Evolutionary conservation across 2,797 vertebrate species (phyloP).

Genomic region (Gallinago nigripennis): DNA sequence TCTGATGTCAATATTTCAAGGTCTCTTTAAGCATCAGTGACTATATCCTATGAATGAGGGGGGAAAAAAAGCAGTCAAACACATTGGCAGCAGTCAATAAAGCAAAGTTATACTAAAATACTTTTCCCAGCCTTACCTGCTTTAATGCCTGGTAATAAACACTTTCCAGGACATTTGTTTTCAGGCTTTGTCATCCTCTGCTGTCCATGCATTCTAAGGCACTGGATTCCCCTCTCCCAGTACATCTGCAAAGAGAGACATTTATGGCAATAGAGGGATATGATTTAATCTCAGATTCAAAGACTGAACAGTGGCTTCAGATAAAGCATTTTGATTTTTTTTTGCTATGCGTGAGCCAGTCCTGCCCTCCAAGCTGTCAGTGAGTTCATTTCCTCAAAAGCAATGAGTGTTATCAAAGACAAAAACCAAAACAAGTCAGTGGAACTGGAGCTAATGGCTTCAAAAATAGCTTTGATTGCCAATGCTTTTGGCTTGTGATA

Average conservation of each 20-base stretch:
- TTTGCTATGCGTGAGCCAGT: not conserved
- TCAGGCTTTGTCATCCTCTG: not conserved
- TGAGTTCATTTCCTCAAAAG: slow-evolving; percentile 30
- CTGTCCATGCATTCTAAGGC: not conserved
- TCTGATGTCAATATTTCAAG: slow-evolving; percentile 18
- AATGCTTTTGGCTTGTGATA: slow-evolving; percentile 43
- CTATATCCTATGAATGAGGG: not conserved
- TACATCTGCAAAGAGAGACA: not conserved
- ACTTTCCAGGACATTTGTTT: slow-evolving; percentile 10
- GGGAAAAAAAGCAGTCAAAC: not conserved
- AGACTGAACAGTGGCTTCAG: not conserved
- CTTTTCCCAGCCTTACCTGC: not conserved
- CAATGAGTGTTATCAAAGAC: slow-evolving; percentile 13
- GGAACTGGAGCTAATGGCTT: slow-evolving; percentile 22
- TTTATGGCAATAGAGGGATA: not conserved
- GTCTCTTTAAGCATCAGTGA: slow-evolving; percentile 10
- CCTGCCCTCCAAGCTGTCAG: slow-evolving; percentile 36
- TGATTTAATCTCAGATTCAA: slow-evolving; percentile 24
- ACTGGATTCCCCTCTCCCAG: not conserved
- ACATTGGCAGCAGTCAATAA: not conserved
- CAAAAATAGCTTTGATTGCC: slow-evolving; percentile 50
- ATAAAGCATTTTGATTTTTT: not conserved
- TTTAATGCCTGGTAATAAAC: slow-evolving; percentile 12
- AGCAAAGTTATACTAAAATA: not conserved
- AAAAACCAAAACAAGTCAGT: not conserved